Conservation (phyloP, 2,113 vertebrate species). For the Pithys albifrons region DNA sequence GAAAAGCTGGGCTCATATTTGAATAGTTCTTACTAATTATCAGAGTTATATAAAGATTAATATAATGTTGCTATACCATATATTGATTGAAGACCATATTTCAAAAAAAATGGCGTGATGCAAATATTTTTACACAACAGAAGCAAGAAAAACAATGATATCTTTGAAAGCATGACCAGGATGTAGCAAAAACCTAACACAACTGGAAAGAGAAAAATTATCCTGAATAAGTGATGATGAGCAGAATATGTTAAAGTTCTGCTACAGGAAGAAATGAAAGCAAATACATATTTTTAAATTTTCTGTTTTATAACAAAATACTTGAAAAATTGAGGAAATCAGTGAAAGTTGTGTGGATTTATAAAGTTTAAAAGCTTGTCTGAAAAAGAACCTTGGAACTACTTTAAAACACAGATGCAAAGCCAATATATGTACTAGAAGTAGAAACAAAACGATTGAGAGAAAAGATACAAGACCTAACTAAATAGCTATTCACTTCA, state of each 20-base stretch:
- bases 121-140: neutral
- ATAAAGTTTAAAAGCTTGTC: neutral
- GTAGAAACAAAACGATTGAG: neutral
- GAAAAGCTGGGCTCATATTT: fast-evolving
- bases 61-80: neutral
- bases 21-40: neutral
- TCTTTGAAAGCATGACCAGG: neutral
- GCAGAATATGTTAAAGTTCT: neutral
- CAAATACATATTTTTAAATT: neutral
- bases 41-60: neutral
- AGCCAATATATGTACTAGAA: neutral
- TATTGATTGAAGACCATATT: neutral
- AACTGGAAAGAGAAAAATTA: neutral
- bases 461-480: neutral
- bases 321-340: neutral
- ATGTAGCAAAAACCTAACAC: neutral
- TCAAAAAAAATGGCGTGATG: neutral
- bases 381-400: neutral
- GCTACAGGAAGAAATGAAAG: neutral
- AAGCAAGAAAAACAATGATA: neutral
- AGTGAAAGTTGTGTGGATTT: neutral
- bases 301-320: neutral
- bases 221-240: neutral
- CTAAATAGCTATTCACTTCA: neutral
- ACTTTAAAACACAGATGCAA: neutral